Evolutionary conservation across 2,113 vertebrate genomes (phyloP).

Genomic region (Ophthalmolycus amberensis): DNA sequence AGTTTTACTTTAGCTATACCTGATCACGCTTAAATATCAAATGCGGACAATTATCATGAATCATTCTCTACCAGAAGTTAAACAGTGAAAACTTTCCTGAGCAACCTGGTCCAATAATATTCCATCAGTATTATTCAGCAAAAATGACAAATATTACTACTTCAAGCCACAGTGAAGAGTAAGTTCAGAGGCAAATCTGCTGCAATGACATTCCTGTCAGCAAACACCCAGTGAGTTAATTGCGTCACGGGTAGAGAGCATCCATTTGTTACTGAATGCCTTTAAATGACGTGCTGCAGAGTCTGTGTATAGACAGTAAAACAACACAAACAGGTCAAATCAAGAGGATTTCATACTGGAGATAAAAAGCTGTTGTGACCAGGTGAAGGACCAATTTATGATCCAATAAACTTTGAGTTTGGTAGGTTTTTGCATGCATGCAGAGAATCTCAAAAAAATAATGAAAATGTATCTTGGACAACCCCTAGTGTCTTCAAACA

Average conservation of each 20-base stretch:
- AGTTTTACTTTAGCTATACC: neutral
- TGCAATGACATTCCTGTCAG: neutral
- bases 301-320: neutral
- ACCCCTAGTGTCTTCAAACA: slow-evolving; percentile 33
- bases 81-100: neutral
- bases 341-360: neutral
- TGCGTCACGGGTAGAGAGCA: neutral
- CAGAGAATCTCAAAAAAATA: neutral
- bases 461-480: slow-evolving; percentile 35
- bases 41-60: neutral
- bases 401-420: neutral
- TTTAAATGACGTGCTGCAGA: neutral
- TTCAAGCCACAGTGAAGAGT: neutral
- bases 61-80: neutral
- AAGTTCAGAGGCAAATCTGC: neutral
- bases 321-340: neutral
- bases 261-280: neutral
- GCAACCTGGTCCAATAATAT: neutral
- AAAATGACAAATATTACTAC: neutral
- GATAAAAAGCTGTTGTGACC: neutral
- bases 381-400: neutral
- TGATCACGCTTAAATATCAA: neutral
- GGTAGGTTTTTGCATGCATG: neutral
- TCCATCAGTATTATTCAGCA: neutral
- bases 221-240: neutral